Conservation (phyloP, 1,140 invertebrate genomes). For the Heliconius hewitsoni region DNA sequence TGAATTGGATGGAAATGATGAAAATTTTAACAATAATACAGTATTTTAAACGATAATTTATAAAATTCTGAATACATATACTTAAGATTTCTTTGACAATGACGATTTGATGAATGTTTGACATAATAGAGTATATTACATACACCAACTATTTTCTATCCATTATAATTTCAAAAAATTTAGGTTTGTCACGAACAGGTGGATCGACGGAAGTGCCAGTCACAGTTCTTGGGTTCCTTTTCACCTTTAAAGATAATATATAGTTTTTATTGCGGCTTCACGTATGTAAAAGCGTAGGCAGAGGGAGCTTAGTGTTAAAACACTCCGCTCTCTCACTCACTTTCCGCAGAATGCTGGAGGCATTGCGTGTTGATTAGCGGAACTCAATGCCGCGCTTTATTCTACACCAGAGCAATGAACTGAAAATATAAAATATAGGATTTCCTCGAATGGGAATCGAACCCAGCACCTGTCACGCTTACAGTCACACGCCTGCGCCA, state of each 20-base stretch:
- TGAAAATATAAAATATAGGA: too few species aligned
- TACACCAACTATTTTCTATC: neutral
- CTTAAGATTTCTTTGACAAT: neutral
- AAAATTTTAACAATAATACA: neutral
- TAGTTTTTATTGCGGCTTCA: too few species aligned
- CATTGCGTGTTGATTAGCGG: too few species aligned
- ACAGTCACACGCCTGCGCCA: too few species aligned
- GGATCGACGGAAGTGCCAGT: neutral
- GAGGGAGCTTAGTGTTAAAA: too few species aligned
- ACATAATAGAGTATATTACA: neutral
- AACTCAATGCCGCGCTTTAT: too few species aligned
- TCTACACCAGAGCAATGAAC: too few species aligned
- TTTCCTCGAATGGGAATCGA: too few species aligned
- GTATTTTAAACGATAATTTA: neutral
- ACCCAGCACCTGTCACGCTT: too few species aligned
- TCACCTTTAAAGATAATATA: constrained; percentile 1
- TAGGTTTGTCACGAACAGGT: neutral
- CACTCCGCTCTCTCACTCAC: too few species aligned
- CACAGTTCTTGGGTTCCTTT: neutral
- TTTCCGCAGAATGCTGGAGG: too few species aligned
- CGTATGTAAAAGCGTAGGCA: too few species aligned
- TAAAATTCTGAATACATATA: neutral
- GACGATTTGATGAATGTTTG: neutral
- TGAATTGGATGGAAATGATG: neutral
- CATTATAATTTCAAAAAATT: neutral